phyloP scores from a whole-genome alignment of 1,140 invertebrate genomes.

The Mercenaria mercenaria region DNA sequence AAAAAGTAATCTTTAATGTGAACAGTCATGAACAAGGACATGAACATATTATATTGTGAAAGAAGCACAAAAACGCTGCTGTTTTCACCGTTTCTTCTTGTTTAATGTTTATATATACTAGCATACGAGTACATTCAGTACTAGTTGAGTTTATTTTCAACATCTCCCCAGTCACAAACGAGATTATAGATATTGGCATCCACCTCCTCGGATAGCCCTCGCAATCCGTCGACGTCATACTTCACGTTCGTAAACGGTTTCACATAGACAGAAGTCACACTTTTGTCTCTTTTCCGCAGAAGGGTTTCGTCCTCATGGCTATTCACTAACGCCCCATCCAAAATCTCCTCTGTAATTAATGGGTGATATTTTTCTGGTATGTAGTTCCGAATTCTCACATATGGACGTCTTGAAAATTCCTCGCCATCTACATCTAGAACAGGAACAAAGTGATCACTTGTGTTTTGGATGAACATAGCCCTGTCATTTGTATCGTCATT shows the following conservation, averaged over 20 bases:
- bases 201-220: not conserved
- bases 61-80: too few species aligned
- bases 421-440: slow-evolving; percentile 10
- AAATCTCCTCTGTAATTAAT: not conserved
- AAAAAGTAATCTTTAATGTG: too few species aligned
- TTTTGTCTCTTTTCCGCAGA: not conserved
- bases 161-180: too few species aligned
- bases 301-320: not conserved
- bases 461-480: not conserved
- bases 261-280: not conserved
- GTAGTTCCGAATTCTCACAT: not conserved
- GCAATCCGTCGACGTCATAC: not conserved
- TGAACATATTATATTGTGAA: too few species aligned
- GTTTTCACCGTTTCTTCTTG: too few species aligned
- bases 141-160: too few species aligned
- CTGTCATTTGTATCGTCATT: too few species aligned
- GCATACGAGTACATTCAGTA: too few species aligned
- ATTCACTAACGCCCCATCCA: slow-evolving; percentile 4
- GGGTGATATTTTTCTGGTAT: slow-evolving; percentile 14
- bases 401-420: not conserved
- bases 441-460: not conserved
- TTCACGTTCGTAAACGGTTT: not conserved
- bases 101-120: too few species aligned
- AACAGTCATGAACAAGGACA: too few species aligned
- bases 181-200: too few species aligned